phyloP scores from a whole-genome alignment of 2,797 vertebrate species.

The Crotalus adamanteus region DNA sequence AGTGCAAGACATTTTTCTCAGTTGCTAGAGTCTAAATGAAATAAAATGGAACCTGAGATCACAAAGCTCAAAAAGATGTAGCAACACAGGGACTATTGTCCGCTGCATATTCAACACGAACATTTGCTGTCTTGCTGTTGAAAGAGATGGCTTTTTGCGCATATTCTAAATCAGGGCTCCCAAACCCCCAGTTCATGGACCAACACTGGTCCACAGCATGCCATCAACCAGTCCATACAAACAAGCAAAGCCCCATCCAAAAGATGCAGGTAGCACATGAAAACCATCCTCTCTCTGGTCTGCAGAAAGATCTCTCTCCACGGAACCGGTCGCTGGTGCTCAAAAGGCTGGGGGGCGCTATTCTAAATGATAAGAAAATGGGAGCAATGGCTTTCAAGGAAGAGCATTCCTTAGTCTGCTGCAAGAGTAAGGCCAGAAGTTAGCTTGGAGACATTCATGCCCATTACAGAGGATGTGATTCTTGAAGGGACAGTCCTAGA shows the following conservation, averaged over 20 bases:
- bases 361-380: neutral
- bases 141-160: neutral
- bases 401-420: neutral
- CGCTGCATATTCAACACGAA: neutral
- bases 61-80: neutral
- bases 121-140: neutral
- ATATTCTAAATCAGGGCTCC: neutral
- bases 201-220: rapidly evolving
- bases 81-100: neutral
- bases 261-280: neutral
- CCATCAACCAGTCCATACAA: neutral
- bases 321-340: neutral
- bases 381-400: neutral
- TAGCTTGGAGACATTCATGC: neutral
- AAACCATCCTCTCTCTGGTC: neutral
- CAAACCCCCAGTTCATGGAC: neutral
- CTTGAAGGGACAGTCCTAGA: neutral
- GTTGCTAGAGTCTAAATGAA: neutral
- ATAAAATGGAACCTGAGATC: neutral
- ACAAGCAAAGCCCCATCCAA: neutral
- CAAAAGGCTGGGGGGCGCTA: neutral
- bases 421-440: neutral
- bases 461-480: neutral
- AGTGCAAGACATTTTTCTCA: neutral
- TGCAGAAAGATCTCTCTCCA: neutral